Percentiles rank a stretch among this genome's conserved stretches.
phyloP scores from a whole-genome alignment of 92 coral and sea anemone species.

The Porites cylindrica region DNA sequence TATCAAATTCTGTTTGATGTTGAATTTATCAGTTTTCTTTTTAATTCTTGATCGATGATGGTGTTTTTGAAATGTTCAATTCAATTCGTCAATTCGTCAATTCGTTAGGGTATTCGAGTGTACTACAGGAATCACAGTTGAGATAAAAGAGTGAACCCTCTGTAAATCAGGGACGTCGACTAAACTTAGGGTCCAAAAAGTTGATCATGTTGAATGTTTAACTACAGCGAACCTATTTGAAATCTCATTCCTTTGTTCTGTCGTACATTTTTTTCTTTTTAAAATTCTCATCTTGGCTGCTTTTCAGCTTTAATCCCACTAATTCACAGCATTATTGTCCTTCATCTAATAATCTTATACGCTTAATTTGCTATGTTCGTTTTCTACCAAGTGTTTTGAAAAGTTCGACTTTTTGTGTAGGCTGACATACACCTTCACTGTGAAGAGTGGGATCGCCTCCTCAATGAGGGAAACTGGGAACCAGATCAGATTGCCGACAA shows the following conservation, averaged over 20 bases:
- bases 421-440: constrained; percentile 73
- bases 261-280: neutral
- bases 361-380: neutral
- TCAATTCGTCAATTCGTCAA: no score
- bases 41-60: no score
- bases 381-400: neutral
- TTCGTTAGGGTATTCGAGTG: neutral
- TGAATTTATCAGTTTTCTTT: no score
- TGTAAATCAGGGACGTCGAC: no score
- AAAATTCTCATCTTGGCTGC: neutral
- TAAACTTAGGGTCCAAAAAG: no score
- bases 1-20: no score
- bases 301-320: neutral
- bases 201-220: neutral
- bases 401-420: neutral
- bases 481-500: constrained; percentile 72
- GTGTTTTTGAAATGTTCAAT: no score
- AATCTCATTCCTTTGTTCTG: no score
- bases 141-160: no score
- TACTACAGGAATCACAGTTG: no score
- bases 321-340: neutral
- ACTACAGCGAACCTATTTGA: neutral
- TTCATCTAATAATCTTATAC: neutral
- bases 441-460: constrained; percentile 73
- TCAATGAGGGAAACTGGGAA: constrained; percentile 56